phyloP scores from a whole-genome alignment of 2,113 vertebrate species.

The Phalacrocorax aristotelis region DNA sequence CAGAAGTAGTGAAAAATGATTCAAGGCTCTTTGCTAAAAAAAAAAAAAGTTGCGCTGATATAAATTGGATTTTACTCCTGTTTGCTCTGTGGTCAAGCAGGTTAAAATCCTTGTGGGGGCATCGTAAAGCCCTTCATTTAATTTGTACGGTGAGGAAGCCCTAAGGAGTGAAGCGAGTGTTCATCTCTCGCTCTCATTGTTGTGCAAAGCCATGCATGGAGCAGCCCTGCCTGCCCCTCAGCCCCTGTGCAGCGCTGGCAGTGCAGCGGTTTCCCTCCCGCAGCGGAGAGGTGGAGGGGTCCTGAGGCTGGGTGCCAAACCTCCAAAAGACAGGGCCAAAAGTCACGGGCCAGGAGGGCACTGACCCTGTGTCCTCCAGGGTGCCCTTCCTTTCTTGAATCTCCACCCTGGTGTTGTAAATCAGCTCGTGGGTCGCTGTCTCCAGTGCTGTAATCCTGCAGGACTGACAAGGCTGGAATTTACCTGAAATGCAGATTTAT shows the following conservation, averaged over 20 bases:
- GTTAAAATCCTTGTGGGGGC: background rate
- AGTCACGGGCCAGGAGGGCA: background rate
- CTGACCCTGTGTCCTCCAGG: background rate
- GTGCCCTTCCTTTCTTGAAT: background rate
- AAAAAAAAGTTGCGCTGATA: background rate
- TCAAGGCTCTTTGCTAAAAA: background rate
- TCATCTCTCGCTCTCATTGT: background rate
- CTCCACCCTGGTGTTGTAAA: background rate
- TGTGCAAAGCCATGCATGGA: background rate
- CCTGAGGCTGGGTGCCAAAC: background rate
- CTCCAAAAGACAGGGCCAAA: background rate
- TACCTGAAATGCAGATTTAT: conserved; percentile 33
- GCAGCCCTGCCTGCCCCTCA: background rate
- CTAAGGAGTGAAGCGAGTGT: background rate
- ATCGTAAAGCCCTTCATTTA: background rate
- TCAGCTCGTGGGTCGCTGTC: background rate
- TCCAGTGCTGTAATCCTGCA: background rate
- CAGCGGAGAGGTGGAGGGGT: background rate
- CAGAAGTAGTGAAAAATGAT: background rate
- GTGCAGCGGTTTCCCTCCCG: background rate
- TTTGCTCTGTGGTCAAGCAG: background rate
- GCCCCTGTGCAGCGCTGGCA: background rate
- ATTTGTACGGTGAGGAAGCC: background rate
- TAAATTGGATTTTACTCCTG: background rate
- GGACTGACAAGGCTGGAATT: conserved; percentile 1